phyloP scores from a whole-genome alignment of 92 coral and sea anemone species.

The Siderastrea radians region DNA sequence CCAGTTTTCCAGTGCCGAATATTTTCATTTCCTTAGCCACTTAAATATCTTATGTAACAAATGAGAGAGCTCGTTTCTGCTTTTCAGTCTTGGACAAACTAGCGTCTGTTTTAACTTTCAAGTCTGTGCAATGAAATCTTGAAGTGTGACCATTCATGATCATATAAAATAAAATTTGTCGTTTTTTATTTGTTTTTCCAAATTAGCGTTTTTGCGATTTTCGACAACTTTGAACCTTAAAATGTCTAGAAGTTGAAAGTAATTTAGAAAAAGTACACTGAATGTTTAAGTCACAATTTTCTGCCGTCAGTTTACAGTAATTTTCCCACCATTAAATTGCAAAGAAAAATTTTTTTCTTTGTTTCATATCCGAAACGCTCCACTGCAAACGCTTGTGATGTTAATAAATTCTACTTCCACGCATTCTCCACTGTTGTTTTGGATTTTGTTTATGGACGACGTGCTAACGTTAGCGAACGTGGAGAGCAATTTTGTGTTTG shows the following conservation, averaged over 20 bases:
- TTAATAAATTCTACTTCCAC: background rate
- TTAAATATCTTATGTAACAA: too few relatives aligned
- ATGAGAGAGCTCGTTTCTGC: too few relatives aligned
- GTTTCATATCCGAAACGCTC: constrained; percentile 6
- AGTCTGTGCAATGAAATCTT: background rate
- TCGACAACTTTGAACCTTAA: background rate
- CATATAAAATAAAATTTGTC: background rate
- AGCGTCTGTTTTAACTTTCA: background rate
- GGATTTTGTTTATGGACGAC: background rate
- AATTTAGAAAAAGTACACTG: too few relatives aligned
- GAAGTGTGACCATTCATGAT: background rate
- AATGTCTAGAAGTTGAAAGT: background rate
- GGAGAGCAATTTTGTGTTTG: background rate
- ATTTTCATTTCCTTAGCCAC: too few relatives aligned
- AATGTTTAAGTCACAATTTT: background rate
- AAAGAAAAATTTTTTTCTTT: background rate
- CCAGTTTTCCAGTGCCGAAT: background rate
- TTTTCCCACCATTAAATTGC: background rate
- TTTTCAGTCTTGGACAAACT: too few relatives aligned
- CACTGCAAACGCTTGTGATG: background rate
- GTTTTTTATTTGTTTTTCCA: too few relatives aligned
- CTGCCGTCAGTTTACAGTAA: background rate
- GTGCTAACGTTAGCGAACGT: background rate
- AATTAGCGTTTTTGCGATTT: too few relatives aligned
- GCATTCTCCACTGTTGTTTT: background rate